Evolutionary conservation across 2,113 vertebrate genomes (phyloP).

Genomic region (Ursus arctos): DNA sequence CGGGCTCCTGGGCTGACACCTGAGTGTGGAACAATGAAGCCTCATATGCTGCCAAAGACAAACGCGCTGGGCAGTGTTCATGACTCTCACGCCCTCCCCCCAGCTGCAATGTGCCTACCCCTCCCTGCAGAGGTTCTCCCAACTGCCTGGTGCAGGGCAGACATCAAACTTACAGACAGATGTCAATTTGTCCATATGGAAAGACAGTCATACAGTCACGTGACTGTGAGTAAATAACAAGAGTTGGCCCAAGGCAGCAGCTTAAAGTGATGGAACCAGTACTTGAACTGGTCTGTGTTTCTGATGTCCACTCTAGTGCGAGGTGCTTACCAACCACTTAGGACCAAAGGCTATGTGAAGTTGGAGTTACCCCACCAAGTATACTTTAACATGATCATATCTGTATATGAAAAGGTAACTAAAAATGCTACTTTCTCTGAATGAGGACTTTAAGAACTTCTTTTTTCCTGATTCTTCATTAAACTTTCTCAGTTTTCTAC

Average conservation of each 20-base stretch:
- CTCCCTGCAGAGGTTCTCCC: background rate
- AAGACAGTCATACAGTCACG: background rate
- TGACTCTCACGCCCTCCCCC: no score
- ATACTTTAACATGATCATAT: background rate
- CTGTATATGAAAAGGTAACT: background rate
- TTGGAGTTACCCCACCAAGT: accelerated
- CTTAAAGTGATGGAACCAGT: background rate
- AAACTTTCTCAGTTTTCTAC: background rate
- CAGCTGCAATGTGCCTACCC: background rate
- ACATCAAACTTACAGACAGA: background rate
- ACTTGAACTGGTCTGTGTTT: background rate
- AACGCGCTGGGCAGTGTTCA: accelerated
- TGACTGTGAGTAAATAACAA: background rate
- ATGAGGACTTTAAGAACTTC: background rate
- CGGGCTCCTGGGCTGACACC: background rate
- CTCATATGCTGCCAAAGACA: background rate
- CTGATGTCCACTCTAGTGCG: background rate
- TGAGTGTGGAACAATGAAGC: background rate
- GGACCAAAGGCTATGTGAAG: background rate
- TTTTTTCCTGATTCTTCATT: background rate
- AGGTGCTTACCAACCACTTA: background rate
- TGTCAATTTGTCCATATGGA: background rate
- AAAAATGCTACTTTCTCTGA: background rate
- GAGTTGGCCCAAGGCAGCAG: background rate
- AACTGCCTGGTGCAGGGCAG: background rate